Evolutionary conservation across 2,888 invertebrate species (phyloP).

Genomic region (Amaurobius ferox): DNA sequence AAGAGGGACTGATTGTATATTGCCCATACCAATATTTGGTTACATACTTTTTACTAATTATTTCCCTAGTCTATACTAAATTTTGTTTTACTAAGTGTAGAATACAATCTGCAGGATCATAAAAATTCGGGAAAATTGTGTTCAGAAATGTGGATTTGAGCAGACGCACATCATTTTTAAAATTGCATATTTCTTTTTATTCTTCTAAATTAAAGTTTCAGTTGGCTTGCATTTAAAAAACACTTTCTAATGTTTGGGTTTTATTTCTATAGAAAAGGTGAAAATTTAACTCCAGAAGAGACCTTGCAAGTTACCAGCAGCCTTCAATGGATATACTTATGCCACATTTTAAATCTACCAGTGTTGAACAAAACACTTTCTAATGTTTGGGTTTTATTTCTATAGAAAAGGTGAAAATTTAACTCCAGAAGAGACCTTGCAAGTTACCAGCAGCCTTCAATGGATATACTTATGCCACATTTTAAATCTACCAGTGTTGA

Average conservation of each 20-base stretch:
- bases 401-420: constrained; percentile 9
- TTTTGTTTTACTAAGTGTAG: no score
- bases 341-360: constrained; percentile 6
- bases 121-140: no score
- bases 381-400: constrained; percentile 12
- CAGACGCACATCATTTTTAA: no score
- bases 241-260: not conserved
- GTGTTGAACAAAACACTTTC: constrained; percentile 14
- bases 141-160: no score
- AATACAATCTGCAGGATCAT: no score
- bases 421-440: constrained; percentile 7
- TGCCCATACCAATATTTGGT: no score
- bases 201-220: not conserved
- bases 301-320: constrained; percentile 21
- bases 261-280: constrained; percentile 2
- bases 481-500: constrained; percentile 9
- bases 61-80: no score
- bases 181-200: no score
- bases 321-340: constrained; percentile 42
- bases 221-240: not conserved
- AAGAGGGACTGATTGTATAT: no score
- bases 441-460: constrained; percentile 34
- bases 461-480: constrained; percentile 36
- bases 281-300: constrained; percentile 18
- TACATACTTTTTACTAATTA: no score